Base-by-base conservation (phyloP, 2,113 vertebrate species). In the Pycnonotus jocosus region DNA sequence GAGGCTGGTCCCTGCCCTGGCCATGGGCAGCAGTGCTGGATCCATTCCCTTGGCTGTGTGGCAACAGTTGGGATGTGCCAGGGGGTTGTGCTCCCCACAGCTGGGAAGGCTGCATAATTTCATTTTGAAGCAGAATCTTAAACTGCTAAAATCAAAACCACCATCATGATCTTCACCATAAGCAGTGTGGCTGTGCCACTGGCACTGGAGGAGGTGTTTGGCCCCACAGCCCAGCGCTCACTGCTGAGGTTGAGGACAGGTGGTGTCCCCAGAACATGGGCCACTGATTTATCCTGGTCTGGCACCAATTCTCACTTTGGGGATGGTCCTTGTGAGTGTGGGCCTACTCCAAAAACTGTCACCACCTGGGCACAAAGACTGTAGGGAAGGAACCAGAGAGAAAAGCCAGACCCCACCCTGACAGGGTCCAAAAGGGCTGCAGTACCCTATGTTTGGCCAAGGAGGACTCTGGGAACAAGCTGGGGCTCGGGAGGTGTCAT, bases 161-260 rank as follows among this genome's bases (percentile, higher is more conserved):
- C 31, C 0, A 2, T 21, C 64, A 45, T 0, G 0, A 30, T 77
- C 65, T 19, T 21, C n/a, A 15, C 31, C 10, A 4, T 14, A n/a
- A 69, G 19, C 27, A 30, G 37, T 8, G n/a, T 51, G 45, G 22
- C 48, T 31, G 60, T 58, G 11, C n/a, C 9, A 65, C 35, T 79
- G 77, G 38, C 5, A 5, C 40, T 50, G 47, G 35, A 22, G 12
- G 21, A 27, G 57, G 14, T 23, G 8, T 3, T 21, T 18, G 56
- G 11, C 5, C 14, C 28, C 28, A 30, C 53, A 22, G 23, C 25
- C 35, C 65, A 21, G 16, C 13, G 13, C 33, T 51, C 31, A 18
- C 21, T 15, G 4, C 54, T 33, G 47, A 19, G 30, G 28, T 12
- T 51, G 40, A 35, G 60, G 53, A 58, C 19, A 38, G 33, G 13